These are phyloP conservation scores for Lasioglossum morio DNA, from an alignment of 2,888 invertebrate species.

Conservation along the genomic window DNA sequence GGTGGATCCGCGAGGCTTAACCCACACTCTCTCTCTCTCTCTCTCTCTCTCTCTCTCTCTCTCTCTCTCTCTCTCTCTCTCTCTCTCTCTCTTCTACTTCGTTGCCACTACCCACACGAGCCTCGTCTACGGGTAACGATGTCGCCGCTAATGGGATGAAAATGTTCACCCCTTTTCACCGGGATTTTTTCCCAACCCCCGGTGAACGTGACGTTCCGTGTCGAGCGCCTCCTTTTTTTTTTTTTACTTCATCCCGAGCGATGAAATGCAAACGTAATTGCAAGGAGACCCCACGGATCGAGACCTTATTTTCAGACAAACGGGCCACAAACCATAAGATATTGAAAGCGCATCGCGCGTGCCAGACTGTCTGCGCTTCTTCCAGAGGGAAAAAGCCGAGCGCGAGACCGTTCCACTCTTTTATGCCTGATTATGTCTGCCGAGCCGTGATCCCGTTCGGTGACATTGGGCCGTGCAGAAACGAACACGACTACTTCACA, in stretches of 20 bases:
- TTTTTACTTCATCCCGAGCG: not conserved
- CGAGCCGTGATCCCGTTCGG: constrained; percentile 1
- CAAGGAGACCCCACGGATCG: constrained; percentile 9
- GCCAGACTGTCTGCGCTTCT: not conserved
- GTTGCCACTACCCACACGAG: not conserved
- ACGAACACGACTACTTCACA: not conserved
- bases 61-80: not conserved
- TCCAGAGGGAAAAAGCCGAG: not conserved
- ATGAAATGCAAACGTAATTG: constrained; percentile 6
- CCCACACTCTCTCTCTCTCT: too few relatives aligned
- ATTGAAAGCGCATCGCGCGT: not conserved
- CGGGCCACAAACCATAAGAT: not conserved
- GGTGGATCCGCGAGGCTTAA: constrained; percentile 1
- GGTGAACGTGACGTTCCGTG: not conserved
- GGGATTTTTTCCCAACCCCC: not conserved
- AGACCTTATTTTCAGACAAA: constrained; percentile 37
- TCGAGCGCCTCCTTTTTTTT: not conserved
- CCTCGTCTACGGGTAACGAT: constrained; percentile 24
- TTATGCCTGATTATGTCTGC: constrained; percentile 2
- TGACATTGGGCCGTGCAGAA: not conserved
- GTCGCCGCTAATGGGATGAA: constrained; percentile 40
- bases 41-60: not conserved
- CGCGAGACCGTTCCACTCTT: not conserved
- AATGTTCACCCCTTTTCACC: constrained; percentile 24
- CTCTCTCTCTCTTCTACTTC: not conserved